These are phyloP conservation scores for Empidonax traillii DNA, from an alignment of 2,113 vertebrate genomes.

Conservation along the genomic window DNA sequence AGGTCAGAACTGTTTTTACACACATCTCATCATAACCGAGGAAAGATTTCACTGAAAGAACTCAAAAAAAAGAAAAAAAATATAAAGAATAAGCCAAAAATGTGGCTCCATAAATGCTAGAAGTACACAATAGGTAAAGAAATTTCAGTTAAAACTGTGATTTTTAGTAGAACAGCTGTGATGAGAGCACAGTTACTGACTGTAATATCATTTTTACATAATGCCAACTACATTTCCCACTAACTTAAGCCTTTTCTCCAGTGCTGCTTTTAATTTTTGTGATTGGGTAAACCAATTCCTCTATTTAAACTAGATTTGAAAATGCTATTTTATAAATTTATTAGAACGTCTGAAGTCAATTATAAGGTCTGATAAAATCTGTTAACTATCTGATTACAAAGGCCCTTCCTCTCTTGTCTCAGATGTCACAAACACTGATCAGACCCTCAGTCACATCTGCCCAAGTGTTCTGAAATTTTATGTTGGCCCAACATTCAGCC, in stretches of 20 bases:
- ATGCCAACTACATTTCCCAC: not conserved
- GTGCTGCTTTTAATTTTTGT: not conserved
- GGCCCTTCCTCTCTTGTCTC: not conserved
- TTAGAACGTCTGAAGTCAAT: not conserved
- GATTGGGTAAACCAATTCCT: not conserved
- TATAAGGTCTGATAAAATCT: not conserved
- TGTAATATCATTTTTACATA: not conserved
- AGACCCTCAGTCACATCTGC: not conserved
- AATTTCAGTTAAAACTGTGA: not conserved
- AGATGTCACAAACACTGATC: not conserved
- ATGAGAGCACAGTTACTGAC: not conserved
- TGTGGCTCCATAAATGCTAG: not conserved
- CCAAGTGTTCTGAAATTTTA: not conserved
- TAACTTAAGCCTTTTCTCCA: not conserved
- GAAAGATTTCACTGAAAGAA: not conserved
- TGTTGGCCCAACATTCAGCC: fast-evolving
- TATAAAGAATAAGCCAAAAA: not conserved
- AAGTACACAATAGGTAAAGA: not conserved
- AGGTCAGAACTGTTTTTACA: not conserved
- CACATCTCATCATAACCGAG: not conserved
- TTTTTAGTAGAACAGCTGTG: not conserved
- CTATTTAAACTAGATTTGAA: not conserved
- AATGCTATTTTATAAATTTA: not conserved
- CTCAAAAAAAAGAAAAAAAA: not conserved
- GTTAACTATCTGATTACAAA: not conserved